These are phyloP conservation scores for Echinops telfairi DNA, from an alignment of 2,113 vertebrate species.

Conservation along the genomic window DNA sequence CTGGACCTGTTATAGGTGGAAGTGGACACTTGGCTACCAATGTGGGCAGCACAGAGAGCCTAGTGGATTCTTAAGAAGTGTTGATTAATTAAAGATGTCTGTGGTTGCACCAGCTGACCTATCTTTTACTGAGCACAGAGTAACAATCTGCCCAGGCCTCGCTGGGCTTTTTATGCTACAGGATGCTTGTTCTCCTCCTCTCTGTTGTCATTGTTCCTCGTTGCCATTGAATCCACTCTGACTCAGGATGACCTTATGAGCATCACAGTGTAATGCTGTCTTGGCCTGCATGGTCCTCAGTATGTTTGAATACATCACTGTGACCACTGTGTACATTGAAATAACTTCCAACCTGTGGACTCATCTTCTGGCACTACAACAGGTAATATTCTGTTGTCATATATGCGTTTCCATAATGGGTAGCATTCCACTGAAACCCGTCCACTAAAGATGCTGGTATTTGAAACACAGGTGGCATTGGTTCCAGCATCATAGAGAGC, in stretches of 20 bases:
- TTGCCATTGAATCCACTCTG: not conserved
- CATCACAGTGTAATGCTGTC: not conserved
- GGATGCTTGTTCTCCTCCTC: not conserved
- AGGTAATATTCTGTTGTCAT: not conserved
- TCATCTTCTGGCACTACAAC: not conserved
- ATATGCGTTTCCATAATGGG: not conserved
- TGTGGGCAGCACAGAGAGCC: not conserved
- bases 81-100: not conserved
- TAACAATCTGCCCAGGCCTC: accelerated
- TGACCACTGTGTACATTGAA: not conserved
- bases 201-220: not conserved
- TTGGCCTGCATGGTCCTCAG: not conserved
- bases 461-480: not conserved
- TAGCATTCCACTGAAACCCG: not conserved
- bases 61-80: accelerated
- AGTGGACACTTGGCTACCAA: too few relatives aligned
- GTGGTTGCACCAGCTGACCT: not conserved
- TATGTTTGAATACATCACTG: not conserved
- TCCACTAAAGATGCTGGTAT: not conserved
- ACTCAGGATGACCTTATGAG: not conserved
- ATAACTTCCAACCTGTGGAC: not conserved
- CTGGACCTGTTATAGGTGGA: not conserved
- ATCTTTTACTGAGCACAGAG: not conserved
- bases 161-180: not conserved
- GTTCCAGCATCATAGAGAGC: not conserved